phyloP scores from a whole-genome alignment of 2,888 invertebrate species.

The Caenorhabditis sp. region DNA sequence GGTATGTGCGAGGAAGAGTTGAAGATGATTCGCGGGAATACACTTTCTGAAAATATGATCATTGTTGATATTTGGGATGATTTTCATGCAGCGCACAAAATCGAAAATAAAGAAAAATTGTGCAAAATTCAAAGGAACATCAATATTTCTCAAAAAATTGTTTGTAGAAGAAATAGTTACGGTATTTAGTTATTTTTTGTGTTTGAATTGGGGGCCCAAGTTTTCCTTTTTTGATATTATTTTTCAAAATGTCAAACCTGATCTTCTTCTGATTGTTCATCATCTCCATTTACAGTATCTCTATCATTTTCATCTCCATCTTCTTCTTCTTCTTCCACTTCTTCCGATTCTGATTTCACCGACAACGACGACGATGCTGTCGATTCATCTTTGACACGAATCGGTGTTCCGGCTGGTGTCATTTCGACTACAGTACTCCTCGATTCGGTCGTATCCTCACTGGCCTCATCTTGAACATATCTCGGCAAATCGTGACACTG shows the following conservation, averaged over 20 bases:
- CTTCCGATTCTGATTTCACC: background rate
- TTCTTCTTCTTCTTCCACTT: conserved; percentile 12
- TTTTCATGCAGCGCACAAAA: too few relatives aligned
- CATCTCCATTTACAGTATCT: conserved; percentile 28
- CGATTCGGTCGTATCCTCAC: conserved; percentile 31
- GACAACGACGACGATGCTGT: background rate
- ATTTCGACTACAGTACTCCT: conserved; percentile 19
- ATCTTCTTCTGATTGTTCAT: conserved; percentile 41
- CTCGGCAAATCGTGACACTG: conserved; percentile 21
- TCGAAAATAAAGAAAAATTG: background rate
- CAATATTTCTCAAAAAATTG: background rate
- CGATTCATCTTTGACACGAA: background rate
- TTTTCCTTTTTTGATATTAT: background rate
- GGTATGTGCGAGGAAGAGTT: conserved; percentile 10
- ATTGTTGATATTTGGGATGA: too few relatives aligned
- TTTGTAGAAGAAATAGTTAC: too few relatives aligned
- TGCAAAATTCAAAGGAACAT: background rate
- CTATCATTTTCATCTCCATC: conserved; percentile 15
- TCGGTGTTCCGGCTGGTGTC: conserved; percentile 5
- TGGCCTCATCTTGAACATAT: conserved; percentile 24
- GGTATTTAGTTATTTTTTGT: too few relatives aligned
- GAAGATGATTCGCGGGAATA: conserved; percentile 29
- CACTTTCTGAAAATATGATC: conserved; percentile 16
- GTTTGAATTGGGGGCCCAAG: too few relatives aligned
- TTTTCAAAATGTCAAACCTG: conserved; percentile 3